A percentile compares a stretch with the other conserved stretches of the same genome.
Conservation (phyloP, 2,113 vertebrate species). For the Alosa alosa region DNA sequence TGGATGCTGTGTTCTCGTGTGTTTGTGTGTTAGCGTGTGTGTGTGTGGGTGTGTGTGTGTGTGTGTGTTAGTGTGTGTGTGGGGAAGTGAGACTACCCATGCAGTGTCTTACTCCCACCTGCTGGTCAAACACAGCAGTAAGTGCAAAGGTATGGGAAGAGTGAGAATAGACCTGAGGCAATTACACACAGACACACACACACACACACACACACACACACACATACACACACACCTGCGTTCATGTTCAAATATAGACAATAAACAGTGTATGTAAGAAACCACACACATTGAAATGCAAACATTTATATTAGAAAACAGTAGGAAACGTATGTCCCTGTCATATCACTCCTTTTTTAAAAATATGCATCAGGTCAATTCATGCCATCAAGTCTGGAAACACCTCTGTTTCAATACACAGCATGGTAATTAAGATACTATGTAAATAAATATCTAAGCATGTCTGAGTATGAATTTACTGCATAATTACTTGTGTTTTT, state of each 20-base stretch:
- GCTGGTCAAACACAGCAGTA: constrained; percentile 37
- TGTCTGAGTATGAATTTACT: not conserved
- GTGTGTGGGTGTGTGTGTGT: constrained; percentile 23
- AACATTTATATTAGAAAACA: too few relatives aligned
- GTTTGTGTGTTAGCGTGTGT: not conserved
- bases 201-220: constrained; percentile 5
- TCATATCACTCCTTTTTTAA: not conserved
- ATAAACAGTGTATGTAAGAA: not conserved
- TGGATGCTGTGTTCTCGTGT: not conserved
- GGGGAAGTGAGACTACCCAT: not conserved
- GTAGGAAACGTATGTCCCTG: not conserved
- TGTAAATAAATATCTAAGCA: not conserved
- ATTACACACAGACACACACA: constrained; percentile 1
- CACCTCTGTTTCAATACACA: not conserved
- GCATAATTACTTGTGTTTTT: not conserved
- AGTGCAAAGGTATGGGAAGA: not conserved
- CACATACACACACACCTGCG: not conserved
- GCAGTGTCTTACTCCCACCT: constrained; percentile 48
- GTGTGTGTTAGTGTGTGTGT: constrained; percentile 29
- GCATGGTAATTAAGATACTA: too few relatives aligned
- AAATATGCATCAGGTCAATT: too few relatives aligned
- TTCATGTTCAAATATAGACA: not conserved
- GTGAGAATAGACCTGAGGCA: not conserved
- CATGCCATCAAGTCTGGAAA: too few relatives aligned
- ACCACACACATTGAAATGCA: not conserved